A percentile compares a stretch with the other conserved stretches of the same genome.
Conservation (phyloP, 2,888 invertebrate genomes). For the Iselma pallidipennis region DNA sequence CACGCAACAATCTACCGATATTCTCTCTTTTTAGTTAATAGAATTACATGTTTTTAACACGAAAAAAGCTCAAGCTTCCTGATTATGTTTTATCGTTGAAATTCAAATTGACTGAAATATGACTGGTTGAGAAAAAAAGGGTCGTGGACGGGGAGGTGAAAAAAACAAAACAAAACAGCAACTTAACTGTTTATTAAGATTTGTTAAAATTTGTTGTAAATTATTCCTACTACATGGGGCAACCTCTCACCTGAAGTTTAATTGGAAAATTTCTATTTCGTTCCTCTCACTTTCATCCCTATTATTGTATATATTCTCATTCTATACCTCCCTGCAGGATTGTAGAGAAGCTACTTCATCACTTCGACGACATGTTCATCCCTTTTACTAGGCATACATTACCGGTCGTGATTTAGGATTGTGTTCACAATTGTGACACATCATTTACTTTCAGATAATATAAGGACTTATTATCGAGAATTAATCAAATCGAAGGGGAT, state of each 20-base stretch:
- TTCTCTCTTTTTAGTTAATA: slow-evolving; percentile 21
- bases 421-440: slow-evolving; percentile 31
- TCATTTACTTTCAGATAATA: slow-evolving; percentile 27
- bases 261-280: neutral
- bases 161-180: neutral
- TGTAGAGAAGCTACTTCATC: slow-evolving; percentile 11
- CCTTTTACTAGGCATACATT: slow-evolving; percentile 17
- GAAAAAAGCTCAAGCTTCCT: slow-evolving; percentile 21
- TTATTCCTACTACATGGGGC: neutral
- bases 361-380: slow-evolving; percentile 14
- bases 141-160: neutral
- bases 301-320: too few species aligned
- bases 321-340: neutral
- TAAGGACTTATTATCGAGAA: slow-evolving; percentile 21
- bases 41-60: slow-evolving; percentile 21
- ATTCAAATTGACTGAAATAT: neutral
- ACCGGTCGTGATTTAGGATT: slow-evolving; percentile 28
- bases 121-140: neutral
- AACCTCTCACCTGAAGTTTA: neutral
- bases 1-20: slow-evolving; percentile 22
- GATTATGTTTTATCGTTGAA: slow-evolving; percentile 11
- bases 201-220: too few species aligned
- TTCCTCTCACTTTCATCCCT: neutral
- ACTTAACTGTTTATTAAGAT: neutral
- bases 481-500: too few species aligned